Conservation (phyloP, 2,888 invertebrate species). For the Galerucella nymphaeae region DNA sequence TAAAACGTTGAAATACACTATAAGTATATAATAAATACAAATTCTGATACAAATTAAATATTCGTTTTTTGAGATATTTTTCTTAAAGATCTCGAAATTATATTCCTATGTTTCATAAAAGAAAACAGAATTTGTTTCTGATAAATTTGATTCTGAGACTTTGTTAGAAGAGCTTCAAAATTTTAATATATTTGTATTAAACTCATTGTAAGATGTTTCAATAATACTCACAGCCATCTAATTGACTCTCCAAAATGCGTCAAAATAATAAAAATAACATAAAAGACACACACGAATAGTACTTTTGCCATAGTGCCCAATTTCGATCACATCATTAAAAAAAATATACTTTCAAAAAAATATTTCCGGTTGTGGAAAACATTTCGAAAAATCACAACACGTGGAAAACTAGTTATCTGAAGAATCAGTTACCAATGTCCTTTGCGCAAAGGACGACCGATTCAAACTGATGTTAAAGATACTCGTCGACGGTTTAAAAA, state of each 20-base stretch:
- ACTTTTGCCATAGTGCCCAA: conserved; percentile 13
- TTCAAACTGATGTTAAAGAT: conserved; percentile 29
- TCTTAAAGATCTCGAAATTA: too few relatives aligned
- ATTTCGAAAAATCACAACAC: background rate
- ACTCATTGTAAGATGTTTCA: too few relatives aligned
- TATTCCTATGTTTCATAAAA: too few relatives aligned
- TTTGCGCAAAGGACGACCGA: conserved; percentile 31
- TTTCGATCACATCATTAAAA: conserved; percentile 7
- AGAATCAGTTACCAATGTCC: conserved; percentile 27
- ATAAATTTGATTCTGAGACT: too few relatives aligned
- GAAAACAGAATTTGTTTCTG: too few relatives aligned
- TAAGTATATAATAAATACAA: too few relatives aligned
- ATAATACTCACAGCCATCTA: conserved; percentile 56
- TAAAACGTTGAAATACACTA: too few relatives aligned
- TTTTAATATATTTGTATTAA: too few relatives aligned
- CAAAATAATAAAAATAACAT: conserved; percentile 37
- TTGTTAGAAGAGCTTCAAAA: too few relatives aligned
- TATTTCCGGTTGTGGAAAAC: background rate
- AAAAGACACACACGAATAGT: conserved; percentile 33
- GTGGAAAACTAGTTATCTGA: background rate
- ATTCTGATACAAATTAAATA: too few relatives aligned
- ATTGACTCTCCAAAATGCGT: conserved; percentile 50
- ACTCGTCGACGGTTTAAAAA: conserved; percentile 24
- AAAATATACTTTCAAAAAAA: background rate
- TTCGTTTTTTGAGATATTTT: too few relatives aligned